Conservation (phyloP, 1,140 invertebrate species). For the Zaprionus ghesquierei region DNA sequence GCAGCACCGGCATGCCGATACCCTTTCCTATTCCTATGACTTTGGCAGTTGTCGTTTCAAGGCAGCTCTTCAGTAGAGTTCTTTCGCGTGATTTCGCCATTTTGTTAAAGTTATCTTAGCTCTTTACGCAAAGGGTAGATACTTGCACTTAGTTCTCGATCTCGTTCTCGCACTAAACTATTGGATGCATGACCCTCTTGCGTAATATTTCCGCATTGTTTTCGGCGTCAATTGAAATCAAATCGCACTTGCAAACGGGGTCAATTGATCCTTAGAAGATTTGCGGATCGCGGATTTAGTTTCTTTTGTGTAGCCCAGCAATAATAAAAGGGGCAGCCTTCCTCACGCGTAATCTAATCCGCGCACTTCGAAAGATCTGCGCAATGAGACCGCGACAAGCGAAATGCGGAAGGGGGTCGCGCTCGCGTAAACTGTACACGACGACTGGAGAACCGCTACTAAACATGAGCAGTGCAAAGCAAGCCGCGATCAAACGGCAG, state of each 20-base stretch:
- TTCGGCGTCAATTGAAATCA: conserved; percentile 39
- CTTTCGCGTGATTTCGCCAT: background rate
- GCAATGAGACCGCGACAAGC: conserved; percentile 3
- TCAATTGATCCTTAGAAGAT: conserved; percentile 44
- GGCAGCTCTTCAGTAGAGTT: conserved; percentile 3
- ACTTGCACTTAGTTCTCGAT: background rate
- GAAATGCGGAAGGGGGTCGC: conserved; percentile 5
- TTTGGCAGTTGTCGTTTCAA: conserved; percentile 25
- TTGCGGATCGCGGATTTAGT: conserved; percentile 3
- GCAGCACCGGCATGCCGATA: background rate
- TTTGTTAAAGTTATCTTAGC: background rate
- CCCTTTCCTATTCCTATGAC: conserved; percentile 2
- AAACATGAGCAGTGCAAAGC: conserved; percentile 29
- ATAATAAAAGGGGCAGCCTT: background rate
- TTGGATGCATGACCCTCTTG: conserved; percentile 20
- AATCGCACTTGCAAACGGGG: conserved; percentile 46
- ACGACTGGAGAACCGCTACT: conserved; percentile 66
- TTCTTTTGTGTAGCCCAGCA: conserved; percentile 14
- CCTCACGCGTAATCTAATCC: conserved; percentile 5
- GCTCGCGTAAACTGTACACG: conserved; percentile 50
- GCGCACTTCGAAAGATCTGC: conserved; percentile 2
- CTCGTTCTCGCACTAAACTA: background rate
- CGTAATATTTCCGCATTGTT: conserved; percentile 38
- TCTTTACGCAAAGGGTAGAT: background rate
- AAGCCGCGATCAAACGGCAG: background rate